Evolutionary conservation across 2,113 vertebrate species (phyloP).

Genomic region (Chaetodon auriga): DNA sequence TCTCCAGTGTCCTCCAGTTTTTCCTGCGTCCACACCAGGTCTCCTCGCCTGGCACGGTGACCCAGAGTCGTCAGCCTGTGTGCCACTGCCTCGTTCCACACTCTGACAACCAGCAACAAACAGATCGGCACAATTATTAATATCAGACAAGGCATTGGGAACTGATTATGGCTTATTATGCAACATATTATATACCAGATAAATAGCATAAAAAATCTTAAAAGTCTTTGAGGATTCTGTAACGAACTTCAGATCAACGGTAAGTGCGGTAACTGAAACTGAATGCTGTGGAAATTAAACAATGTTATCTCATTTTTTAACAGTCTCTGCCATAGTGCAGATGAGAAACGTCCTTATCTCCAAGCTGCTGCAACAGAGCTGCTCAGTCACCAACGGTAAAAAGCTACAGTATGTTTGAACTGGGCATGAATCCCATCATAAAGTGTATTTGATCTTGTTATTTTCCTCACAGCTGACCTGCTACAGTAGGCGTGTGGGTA

Average conservation of each 20-base stretch:
- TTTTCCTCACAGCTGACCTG: slow-evolving; percentile 62
- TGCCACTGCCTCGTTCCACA: slow-evolving; percentile 92
- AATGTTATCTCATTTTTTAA: not conserved
- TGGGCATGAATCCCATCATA: not conserved
- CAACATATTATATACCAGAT: too few relatives aligned
- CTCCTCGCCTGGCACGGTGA: slow-evolving; percentile 86
- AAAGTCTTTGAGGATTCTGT: too few relatives aligned
- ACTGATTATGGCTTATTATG: not conserved
- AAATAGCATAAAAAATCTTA: not conserved
- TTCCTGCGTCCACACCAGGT: slow-evolving; percentile 85
- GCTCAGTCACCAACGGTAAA: not conserved
- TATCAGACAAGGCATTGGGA: not conserved
- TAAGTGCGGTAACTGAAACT: too few relatives aligned
- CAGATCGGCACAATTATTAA: not conserved
- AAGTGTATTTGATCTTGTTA: not conserved
- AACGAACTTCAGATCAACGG: too few relatives aligned
- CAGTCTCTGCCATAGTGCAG: not conserved
- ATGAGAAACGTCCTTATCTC: not conserved
- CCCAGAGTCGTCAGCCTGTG: slow-evolving; percentile 88
- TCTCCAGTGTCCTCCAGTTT: slow-evolving; percentile 48
- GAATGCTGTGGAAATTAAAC: not conserved
- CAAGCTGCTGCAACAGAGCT: not conserved
- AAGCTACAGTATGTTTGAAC: not conserved
- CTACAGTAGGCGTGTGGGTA: slow-evolving; percentile 96
- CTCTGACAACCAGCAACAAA: slow-evolving; percentile 66